These are phyloP conservation scores for Caenorhabditis sp. DNA, from an alignment of 2,888 invertebrate genomes.

Conservation along the genomic window DNA sequence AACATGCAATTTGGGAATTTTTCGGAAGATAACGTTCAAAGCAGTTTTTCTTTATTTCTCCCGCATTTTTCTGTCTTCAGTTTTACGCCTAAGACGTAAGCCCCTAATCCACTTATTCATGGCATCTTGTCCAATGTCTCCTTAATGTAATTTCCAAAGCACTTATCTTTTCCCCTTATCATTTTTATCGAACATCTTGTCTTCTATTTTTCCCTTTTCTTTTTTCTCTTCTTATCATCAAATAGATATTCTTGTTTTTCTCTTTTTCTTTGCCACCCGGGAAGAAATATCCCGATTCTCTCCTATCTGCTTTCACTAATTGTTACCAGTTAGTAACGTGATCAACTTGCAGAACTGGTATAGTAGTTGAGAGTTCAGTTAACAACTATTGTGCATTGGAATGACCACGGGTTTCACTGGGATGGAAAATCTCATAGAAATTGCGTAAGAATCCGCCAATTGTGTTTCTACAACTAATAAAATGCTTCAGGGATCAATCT, in stretches of 20 bases:
- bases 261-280: conserved; percentile 23
- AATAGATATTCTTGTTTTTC: conserved; percentile 50
- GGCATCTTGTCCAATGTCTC: conserved; percentile 21
- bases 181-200: conserved; percentile 50
- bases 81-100: background rate
- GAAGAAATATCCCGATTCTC: background rate
- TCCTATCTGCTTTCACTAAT: conserved; percentile 6
- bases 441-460: conserved; percentile 27
- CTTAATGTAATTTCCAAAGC: conserved; percentile 52
- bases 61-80: background rate
- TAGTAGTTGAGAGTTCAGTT: conserved; percentile 4
- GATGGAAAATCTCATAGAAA: conserved; percentile 57
- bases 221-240: background rate
- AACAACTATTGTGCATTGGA: background rate
- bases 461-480: background rate
- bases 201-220: background rate
- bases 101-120: conserved; percentile 14
- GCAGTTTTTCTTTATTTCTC: background rate
- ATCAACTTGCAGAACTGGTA: conserved; percentile 6
- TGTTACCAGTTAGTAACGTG: background rate
- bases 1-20: background rate
- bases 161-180: conserved; percentile 58
- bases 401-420: conserved; percentile 14
- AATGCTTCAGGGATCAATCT: conserved; percentile 47
- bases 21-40: background rate